These are phyloP conservation scores for Choreutis nemorana DNA, from an alignment of 2,888 invertebrate genomes.

Conservation along the genomic window DNA sequence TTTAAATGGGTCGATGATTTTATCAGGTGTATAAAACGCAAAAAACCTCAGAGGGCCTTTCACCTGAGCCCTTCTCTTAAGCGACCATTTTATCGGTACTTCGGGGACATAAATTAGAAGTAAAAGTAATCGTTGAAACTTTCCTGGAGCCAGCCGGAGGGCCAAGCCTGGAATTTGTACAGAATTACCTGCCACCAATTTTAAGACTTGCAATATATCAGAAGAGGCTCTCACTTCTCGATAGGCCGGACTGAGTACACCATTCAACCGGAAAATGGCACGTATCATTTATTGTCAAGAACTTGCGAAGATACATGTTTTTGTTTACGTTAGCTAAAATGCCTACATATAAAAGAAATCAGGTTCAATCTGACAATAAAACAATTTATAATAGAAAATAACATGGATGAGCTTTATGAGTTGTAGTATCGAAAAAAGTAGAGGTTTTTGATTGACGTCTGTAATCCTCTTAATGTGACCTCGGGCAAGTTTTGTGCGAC, in stretches of 20 bases:
- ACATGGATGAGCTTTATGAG: conserved; percentile 15
- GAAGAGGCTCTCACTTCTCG: conserved; percentile 35
- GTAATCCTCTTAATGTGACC: conserved; percentile 66
- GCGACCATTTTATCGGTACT: conserved; percentile 47
- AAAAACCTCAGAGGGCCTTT: conserved; percentile 19
- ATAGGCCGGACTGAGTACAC: conserved; percentile 24
- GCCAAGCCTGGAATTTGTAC: conserved; percentile 50
- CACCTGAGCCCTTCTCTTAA: conserved; percentile 46
- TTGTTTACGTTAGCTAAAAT: no score
- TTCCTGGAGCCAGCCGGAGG: conserved; percentile 42
- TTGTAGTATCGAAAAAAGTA: conserved; percentile 47
- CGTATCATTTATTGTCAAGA: conserved; percentile 12
- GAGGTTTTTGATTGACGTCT: conserved; percentile 60
- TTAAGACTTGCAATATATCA: conserved; percentile 71
- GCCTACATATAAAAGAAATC: no score
- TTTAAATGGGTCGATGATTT: no score
- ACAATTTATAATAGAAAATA: no score
- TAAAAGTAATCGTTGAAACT: conserved; percentile 62
- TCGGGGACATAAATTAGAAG: conserved; percentile 54
- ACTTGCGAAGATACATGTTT: conserved; percentile 9
- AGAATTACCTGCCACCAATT: conserved; percentile 70
- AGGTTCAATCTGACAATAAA: no score
- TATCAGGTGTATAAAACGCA: neutral
- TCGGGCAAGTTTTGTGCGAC: conserved; percentile 57
- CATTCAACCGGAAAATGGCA: conserved; percentile 39